Percentiles rank a stretch among this genome's conserved stretches.
These are phyloP conservation scores for Chydorus sphaericus DNA, from an alignment of 2,888 invertebrate species.

Conservation along the genomic window DNA sequence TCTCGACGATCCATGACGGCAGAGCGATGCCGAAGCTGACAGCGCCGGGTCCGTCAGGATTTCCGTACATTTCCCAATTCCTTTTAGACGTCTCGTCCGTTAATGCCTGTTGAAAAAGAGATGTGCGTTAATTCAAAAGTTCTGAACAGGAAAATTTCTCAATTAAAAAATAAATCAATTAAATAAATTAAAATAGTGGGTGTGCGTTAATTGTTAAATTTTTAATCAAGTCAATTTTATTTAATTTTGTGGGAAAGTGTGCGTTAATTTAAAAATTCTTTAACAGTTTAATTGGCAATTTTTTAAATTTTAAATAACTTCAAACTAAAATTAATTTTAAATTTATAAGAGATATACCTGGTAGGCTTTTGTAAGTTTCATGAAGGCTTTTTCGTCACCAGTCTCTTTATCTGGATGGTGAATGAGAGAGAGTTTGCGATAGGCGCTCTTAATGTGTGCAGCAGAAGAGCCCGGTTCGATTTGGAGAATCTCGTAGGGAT, in stretches of 20 bases:
- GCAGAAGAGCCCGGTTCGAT: conserved; percentile 73
- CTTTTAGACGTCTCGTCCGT: conserved; percentile 93
- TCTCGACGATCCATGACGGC: conserved; percentile 99
- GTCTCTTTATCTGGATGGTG: conserved; percentile 96
- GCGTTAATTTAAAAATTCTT: neutral
- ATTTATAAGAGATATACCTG: too few relatives aligned
- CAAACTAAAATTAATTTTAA: neutral
- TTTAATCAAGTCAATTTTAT: too few relatives aligned
- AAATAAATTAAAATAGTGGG: too few relatives aligned
- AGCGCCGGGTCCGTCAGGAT: conserved; percentile 98
- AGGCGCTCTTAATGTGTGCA: conserved; percentile 85
- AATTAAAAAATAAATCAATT: too few relatives aligned
- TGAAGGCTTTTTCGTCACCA: conserved; percentile 92
- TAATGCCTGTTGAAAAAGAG: conserved; percentile 43
- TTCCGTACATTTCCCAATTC: conserved; percentile 99
- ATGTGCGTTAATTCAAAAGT: conserved; percentile 30
- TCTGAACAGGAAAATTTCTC: neutral
- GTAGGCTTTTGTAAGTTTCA: conserved; percentile 87
- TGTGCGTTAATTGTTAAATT: too few relatives aligned
- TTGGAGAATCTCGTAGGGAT: conserved; percentile 90
- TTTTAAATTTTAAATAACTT: too few relatives aligned
- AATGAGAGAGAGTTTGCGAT: conserved; percentile 79
- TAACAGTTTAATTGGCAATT: neutral
- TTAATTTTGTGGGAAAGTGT: too few relatives aligned
- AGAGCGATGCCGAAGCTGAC: conserved; percentile 99